Base-by-base conservation (phyloP, 30 jellyfish, hydroid and myxozoan genomes). In the Pseudorhiza aurosa region DNA sequence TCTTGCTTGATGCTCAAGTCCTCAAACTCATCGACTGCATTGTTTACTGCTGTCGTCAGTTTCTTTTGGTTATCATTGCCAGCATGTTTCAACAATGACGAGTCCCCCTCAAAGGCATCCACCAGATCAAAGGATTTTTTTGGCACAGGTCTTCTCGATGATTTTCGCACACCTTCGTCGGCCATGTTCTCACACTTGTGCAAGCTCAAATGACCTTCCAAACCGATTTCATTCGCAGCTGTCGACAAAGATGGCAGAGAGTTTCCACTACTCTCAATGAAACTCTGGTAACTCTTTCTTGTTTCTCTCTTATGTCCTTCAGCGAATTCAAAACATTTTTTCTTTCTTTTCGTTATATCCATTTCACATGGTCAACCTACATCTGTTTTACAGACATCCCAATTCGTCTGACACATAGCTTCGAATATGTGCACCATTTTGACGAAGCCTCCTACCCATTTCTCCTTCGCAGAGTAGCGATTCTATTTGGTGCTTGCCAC, bases 221-320 rank as follows among this genome's bases (percentile, higher is more conserved):
- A n/a, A n/a, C n/a, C n/a, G n/a, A n/a, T n/a, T n/a, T n/a, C n/a
- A n/a, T 70, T 36, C 5, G 68, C 26, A 24, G 70, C 15, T 19
- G n/a, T n/a, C n/a, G n/a, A 35, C 58, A 35, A 69, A 24, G 75
- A 15, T 19, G 82, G 21, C 15, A 44, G 32, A 17, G 26, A n/a
- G 25, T 27, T 56, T 8, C 80, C 44, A 18, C 68, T 75, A 18
- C 82, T 82, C 56, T 85, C 95, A 28, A 91, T 44, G 44, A 74
- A 91, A 36, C 55, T 77, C 46, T 84, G 95, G 53, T 91, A 91
- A 68, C 98, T 91, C 43, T 91, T 91, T 50, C 98, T 88, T 31
- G 98, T 91, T 65, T 91, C 98, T 53, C 98, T 96, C 77, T 65
- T 85, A 72, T 91, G 95, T 19, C 98, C 98, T 65, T 91, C 98